phyloP scores from a whole-genome alignment of 2,888 invertebrate genomes.

The Elmis aenea region DNA sequence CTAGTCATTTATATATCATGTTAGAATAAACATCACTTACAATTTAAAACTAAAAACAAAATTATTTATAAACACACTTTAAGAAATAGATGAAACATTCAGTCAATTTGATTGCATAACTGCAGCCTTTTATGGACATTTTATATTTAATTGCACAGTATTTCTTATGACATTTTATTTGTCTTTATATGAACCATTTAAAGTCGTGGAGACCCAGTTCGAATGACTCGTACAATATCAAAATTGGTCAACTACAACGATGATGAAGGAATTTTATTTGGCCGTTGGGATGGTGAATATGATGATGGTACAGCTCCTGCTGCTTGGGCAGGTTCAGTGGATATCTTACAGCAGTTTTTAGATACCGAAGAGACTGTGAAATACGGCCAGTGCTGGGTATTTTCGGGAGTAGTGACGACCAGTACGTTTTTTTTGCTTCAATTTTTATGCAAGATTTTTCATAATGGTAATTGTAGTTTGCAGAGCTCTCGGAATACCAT shows the following conservation, averaged over 20 bases:
- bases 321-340: constrained; percentile 76
- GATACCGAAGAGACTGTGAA: constrained; percentile 61
- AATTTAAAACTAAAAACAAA: no score
- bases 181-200: constrained; percentile 7
- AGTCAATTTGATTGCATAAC: no score
- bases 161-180: not conserved
- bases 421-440: constrained; percentile 45
- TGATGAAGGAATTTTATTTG: constrained; percentile 69
- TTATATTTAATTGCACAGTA: not conserved
- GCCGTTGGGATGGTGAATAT: constrained; percentile 71
- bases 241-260: constrained; percentile 72
- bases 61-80: no score
- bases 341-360: constrained; percentile 68
- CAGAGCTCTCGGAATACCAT: constrained; percentile 74
- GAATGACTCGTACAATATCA: constrained; percentile 64
- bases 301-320: constrained; percentile 70
- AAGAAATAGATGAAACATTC: no score
- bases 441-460: not conserved
- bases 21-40: no score
- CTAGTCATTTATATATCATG: no score
- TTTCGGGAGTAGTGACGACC: constrained; percentile 76
- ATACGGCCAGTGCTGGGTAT: constrained; percentile 88
- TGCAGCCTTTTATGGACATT: constrained; percentile 1
- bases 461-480: constrained; percentile 53
- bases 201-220: constrained; percentile 65